These are phyloP conservation scores for Tamandua tetradactyla DNA, from an alignment of 2,797 vertebrate genomes.

Conservation along the genomic window DNA sequence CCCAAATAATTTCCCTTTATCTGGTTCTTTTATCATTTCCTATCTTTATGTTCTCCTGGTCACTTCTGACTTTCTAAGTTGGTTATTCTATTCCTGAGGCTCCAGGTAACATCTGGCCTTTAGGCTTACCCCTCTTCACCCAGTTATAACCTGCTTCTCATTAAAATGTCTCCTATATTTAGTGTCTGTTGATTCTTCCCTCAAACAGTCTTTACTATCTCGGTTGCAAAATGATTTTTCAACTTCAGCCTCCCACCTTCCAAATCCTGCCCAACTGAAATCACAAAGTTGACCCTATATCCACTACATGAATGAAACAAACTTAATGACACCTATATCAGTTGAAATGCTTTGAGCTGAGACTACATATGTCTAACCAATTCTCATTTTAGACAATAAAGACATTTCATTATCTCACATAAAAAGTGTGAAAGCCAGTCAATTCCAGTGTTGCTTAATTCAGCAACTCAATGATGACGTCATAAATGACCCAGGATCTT, in stretches of 20 bases:
- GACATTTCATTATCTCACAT: constrained; percentile 11
- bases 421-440: constrained; percentile 27
- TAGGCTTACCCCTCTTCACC: background rate
- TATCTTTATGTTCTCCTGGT: constrained; percentile 12
- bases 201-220: background rate
- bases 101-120: background rate
- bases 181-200: background rate
- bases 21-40: background rate
- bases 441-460: background rate
- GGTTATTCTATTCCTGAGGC: background rate
- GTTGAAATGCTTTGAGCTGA: constrained; percentile 18
- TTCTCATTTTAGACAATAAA: constrained; percentile 45
- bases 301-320: constrained; percentile 24
- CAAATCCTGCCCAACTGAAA: constrained; percentile 31
- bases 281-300: background rate
- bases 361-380: constrained; percentile 14
- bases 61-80: background rate
- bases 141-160: background rate
- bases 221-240: background rate
- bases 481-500: background rate
- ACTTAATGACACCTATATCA: background rate
- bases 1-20: constrained; percentile 9
- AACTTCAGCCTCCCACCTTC: background rate
- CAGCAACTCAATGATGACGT: background rate
- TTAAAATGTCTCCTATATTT: constrained; percentile 25